Conservation (phyloP, 2,888 invertebrate species). For the Nymphalis polychloros region DNA sequence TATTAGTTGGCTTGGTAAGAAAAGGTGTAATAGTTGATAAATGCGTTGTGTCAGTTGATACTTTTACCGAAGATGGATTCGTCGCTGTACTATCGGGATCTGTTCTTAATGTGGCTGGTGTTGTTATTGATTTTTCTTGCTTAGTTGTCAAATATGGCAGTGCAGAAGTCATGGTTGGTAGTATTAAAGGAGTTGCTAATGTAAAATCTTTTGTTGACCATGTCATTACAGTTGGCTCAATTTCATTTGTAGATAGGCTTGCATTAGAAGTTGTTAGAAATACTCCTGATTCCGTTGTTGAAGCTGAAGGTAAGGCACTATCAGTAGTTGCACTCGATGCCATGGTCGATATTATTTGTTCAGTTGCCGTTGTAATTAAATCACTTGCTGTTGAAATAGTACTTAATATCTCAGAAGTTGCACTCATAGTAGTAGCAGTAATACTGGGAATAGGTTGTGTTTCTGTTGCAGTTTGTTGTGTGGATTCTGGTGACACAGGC, state of each 20-base stretch:
- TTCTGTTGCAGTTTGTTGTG: neutral
- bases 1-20: neutral
- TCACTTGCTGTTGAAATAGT: too few species aligned
- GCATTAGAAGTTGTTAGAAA: constrained; percentile 1
- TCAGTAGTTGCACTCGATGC: neutral
- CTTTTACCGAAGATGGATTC: too few species aligned
- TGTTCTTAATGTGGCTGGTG: neutral
- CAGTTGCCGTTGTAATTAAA: too few species aligned
- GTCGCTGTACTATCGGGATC: too few species aligned
- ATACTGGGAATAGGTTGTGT: neutral
- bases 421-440: neutral
- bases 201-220: too few species aligned
- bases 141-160: too few species aligned
- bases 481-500: neutral
- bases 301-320: neutral
- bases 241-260: neutral
- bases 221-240: too few species aligned
- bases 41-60: neutral
- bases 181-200: too few species aligned
- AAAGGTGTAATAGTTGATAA: neutral
- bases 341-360: neutral
- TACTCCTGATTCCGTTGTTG: neutral
- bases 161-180: too few species aligned
- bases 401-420: too few species aligned
- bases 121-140: neutral